Evolutionary conservation across 2,797 vertebrate genomes (phyloP).

Genomic region (Rhynchonycteris naso): DNA sequence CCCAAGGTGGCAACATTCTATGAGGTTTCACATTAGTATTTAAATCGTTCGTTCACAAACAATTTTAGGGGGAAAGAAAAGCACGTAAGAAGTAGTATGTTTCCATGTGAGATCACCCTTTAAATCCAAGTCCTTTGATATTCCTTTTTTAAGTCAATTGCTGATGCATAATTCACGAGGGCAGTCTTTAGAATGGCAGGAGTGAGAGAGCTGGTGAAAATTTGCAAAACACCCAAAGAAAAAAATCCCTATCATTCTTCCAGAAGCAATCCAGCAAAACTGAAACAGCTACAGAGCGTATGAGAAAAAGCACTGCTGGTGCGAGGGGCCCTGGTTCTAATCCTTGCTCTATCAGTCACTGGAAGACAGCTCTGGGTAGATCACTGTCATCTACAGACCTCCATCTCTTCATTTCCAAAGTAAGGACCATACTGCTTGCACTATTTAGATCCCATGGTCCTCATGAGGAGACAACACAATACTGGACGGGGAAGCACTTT

Average conservation of each 20-base stretch:
- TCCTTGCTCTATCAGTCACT: neutral
- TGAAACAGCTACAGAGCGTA: neutral
- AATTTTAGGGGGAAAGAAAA: slow-evolving; percentile 55
- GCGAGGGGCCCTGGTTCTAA: neutral
- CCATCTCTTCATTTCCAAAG: slow-evolving; percentile 15
- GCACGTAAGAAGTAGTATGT: slow-evolving; percentile 43
- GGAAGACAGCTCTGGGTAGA: neutral
- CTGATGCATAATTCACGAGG: slow-evolving; percentile 76
- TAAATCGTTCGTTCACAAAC: slow-evolving; percentile 64
- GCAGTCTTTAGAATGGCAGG: slow-evolving; percentile 65
- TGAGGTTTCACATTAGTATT: slow-evolving; percentile 57
- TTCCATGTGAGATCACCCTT: slow-evolving; percentile 67
- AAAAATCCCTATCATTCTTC: slow-evolving; percentile 10
- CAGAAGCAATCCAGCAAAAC: slow-evolving; percentile 10
- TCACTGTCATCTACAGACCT: neutral
- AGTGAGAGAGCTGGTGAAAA: slow-evolving; percentile 60
- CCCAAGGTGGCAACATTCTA: slow-evolving; percentile 52
- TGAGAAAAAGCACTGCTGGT: neutral
- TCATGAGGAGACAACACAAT: neutral
- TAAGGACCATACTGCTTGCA: neutral
- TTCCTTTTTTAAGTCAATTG: slow-evolving; percentile 77
- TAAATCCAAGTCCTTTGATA: slow-evolving; percentile 75
- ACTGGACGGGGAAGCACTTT: neutral
- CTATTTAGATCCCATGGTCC: neutral
- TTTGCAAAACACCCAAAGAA: slow-evolving; percentile 68